These are phyloP conservation scores for Ladona fulva DNA, from an alignment of 1,140 invertebrate species.

Conservation along the genomic window DNA sequence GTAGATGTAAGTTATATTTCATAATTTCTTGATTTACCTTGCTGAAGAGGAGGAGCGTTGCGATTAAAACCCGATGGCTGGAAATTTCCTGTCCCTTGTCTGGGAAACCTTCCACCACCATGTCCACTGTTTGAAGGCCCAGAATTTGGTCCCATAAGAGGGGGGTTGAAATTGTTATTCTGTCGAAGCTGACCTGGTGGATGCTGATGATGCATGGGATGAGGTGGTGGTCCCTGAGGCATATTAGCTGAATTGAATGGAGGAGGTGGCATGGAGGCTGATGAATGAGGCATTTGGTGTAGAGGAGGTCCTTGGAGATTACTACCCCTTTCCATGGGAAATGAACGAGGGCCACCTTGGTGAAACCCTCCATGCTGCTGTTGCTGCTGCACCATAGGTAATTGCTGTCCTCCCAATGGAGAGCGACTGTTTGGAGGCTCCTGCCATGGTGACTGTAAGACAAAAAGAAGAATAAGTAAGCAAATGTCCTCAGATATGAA, in stretches of 20 bases:
- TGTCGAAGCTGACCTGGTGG: neutral
- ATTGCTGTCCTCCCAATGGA: neutral
- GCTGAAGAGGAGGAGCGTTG: neutral
- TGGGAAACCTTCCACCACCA: neutral
- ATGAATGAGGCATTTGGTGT: neutral
- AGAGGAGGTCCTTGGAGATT: neutral
- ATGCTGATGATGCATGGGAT: neutral
- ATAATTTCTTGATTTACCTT: neutral
- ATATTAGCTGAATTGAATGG: constrained; percentile 13
- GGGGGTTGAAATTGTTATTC: neutral
- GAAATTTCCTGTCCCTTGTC: neutral
- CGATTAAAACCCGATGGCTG: neutral
- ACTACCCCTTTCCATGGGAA: neutral
- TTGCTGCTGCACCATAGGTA: neutral
- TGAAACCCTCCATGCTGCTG: neutral
- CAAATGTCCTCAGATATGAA: too few relatives aligned
- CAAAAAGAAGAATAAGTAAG: too few relatives aligned
- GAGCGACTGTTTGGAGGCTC: neutral
- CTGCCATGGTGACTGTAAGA: neutral
- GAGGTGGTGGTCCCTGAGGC: constrained; percentile 14
- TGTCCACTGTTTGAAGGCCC: neutral
- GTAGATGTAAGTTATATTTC: too few relatives aligned
- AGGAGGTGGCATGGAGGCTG: constrained; percentile 9
- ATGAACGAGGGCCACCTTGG: neutral
- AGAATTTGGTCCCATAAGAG: neutral